These are phyloP conservation scores for Mylabris phalerata DNA, from an alignment of 1,140 invertebrate species.

Conservation along the genomic window DNA sequence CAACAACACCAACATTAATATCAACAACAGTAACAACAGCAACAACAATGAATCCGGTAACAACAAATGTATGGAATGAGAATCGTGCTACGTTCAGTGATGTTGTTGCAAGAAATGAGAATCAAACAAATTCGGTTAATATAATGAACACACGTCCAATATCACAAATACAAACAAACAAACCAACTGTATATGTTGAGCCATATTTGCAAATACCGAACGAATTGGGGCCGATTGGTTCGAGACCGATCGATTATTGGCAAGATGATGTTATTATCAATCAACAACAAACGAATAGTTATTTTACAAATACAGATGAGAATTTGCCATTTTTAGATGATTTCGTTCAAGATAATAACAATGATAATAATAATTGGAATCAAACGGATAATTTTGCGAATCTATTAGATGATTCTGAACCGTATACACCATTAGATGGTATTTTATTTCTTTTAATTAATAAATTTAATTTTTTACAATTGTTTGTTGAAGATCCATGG, in stretches of 20 bases:
- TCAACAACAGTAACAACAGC: constrained; percentile 39
- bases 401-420: background rate
- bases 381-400: constrained; percentile 3
- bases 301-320: constrained; percentile 14
- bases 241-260: constrained; percentile 28
- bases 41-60: constrained; percentile 33
- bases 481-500: constrained; percentile 23
- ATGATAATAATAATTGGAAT: constrained; percentile 7
- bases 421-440: background rate
- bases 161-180: constrained; percentile 16
- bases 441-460: constrained; percentile 11
- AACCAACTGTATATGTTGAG: constrained; percentile 40
- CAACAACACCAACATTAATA: constrained; percentile 42
- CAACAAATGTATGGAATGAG: constrained; percentile 46
- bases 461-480: constrained; percentile 4
- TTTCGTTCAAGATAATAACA: constrained; percentile 4
- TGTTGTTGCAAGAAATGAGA: constrained; percentile 46
- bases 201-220: constrained; percentile 32
- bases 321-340: constrained; percentile 3
- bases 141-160: constrained; percentile 9
- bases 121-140: background rate
- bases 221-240: constrained; percentile 40
- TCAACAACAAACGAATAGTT: constrained; percentile 18
- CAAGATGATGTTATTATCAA: constrained; percentile 2
- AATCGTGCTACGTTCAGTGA: constrained; percentile 52